Percentiles rank a stretch among this genome's conserved stretches.
Evolutionary conservation across 2,888 invertebrate genomes (phyloP).

Genomic region (Pollenia labialis): DNA sequence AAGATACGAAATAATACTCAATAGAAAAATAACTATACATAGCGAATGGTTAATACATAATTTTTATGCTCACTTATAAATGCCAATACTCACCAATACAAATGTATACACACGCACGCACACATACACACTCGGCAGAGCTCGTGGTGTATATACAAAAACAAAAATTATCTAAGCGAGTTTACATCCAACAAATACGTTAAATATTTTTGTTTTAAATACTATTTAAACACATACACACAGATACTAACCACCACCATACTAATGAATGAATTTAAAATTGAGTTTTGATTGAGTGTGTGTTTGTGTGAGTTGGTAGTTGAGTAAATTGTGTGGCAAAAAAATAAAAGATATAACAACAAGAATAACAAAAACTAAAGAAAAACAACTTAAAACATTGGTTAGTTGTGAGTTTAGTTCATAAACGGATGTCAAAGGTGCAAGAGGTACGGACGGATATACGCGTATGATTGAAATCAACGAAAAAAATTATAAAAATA

Average conservation of each 20-base stretch:
- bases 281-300: conserved; percentile 42
- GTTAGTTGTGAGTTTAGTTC: conserved; percentile 79
- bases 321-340: conserved; percentile 57
- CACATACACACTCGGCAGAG: background rate
- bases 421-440: conserved; percentile 82
- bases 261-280: conserved; percentile 63
- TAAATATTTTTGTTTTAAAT: conserved; percentile 28
- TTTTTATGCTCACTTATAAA: conserved; percentile 8
- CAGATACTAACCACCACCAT: conserved; percentile 77
- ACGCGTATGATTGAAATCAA: conserved; percentile 55
- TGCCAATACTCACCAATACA: conserved; percentile 21
- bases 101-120: conserved; percentile 40
- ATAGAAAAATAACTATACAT: conserved; percentile 58
- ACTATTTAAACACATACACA: conserved; percentile 39
- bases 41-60: conserved; percentile 23
- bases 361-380: conserved; percentile 68
- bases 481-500: conserved; percentile 22
- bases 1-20: conserved; percentile 13
- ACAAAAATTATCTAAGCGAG: conserved; percentile 64
- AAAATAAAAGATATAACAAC: conserved; percentile 54
- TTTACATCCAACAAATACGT: conserved; percentile 40
- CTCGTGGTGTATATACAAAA: conserved; percentile 7
- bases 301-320: conserved; percentile 29
- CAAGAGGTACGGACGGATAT: conserved; percentile 77
- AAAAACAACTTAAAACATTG: conserved; percentile 79